A percentile compares a stretch with the other conserved stretches of the same genome.
Evolutionary conservation across 2,888 invertebrate genomes (phyloP).

Genomic region (Caenorhabditis zanzibari): DNA sequence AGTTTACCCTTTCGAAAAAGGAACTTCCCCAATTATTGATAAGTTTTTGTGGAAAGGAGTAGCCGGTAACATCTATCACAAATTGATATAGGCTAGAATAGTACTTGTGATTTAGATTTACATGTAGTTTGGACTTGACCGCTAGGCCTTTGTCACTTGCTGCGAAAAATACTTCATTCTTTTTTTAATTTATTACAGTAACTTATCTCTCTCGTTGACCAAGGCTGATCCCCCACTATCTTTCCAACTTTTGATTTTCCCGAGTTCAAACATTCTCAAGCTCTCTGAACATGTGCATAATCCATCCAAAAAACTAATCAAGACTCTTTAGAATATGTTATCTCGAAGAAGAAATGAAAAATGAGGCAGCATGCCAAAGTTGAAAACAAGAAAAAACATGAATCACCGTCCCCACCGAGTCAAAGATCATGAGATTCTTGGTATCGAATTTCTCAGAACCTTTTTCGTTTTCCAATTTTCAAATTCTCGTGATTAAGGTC

Average conservation of each 20-base stretch:
- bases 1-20: too few species aligned
- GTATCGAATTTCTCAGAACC: not conserved
- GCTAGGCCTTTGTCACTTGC: too few species aligned
- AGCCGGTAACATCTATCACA: not conserved
- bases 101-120: too few species aligned
- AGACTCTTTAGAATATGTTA: not conserved
- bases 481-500: not conserved
- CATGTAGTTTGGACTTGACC: too few species aligned
- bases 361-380: too few species aligned
- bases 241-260: not conserved
- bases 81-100: not conserved
- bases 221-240: too few species aligned
- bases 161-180: too few species aligned
- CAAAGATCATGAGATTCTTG: not conserved
- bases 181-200: too few species aligned
- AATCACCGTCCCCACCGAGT: not conserved
- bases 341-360: not conserved
- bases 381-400: slow-evolving; percentile 2
- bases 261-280: not conserved
- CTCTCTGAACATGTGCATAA: not conserved
- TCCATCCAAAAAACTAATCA: not conserved
- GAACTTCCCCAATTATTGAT: too few species aligned
- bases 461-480: not conserved
- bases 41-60: not conserved
- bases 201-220: too few species aligned